A percentile compares a stretch with the other conserved stretches of the same genome.
phyloP scores from a whole-genome alignment of 2,113 vertebrate species.

The Chloropsis cyanopogon region DNA sequence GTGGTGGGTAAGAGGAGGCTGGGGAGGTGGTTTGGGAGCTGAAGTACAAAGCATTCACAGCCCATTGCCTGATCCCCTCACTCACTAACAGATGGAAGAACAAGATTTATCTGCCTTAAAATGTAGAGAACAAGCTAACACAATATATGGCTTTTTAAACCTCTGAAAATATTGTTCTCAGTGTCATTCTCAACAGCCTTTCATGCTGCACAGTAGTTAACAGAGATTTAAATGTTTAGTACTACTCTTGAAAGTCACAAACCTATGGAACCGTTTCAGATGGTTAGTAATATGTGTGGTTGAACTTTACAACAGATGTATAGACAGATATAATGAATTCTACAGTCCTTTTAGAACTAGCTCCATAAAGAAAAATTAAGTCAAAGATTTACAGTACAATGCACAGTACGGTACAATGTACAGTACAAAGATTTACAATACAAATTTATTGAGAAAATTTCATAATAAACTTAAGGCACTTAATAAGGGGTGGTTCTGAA shows the following conservation, averaged over 20 bases:
- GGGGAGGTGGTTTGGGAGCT: not conserved
- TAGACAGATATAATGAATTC: not conserved
- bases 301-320: not conserved
- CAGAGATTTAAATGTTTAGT: not conserved
- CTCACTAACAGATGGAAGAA: not conserved
- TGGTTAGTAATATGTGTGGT: not conserved
- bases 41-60: not conserved
- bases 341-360: not conserved
- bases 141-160: not conserved
- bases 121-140: not conserved
- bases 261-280: not conserved
- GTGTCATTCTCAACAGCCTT: not conserved
- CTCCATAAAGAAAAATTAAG: not conserved
- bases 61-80: not conserved
- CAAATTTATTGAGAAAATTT: not conserved
- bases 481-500: not conserved
- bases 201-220: not conserved
- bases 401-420: too few species aligned
- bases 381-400: not conserved
- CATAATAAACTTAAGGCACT: not conserved
- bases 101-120: not conserved
- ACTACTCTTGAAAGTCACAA: not conserved
- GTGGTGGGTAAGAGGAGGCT: not conserved
- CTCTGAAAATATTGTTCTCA: not conserved
- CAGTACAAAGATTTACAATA: too few species aligned